These are phyloP conservation scores for Linyphia triangularis DNA, from an alignment of 2,888 invertebrate species.

Conservation along the genomic window DNA sequence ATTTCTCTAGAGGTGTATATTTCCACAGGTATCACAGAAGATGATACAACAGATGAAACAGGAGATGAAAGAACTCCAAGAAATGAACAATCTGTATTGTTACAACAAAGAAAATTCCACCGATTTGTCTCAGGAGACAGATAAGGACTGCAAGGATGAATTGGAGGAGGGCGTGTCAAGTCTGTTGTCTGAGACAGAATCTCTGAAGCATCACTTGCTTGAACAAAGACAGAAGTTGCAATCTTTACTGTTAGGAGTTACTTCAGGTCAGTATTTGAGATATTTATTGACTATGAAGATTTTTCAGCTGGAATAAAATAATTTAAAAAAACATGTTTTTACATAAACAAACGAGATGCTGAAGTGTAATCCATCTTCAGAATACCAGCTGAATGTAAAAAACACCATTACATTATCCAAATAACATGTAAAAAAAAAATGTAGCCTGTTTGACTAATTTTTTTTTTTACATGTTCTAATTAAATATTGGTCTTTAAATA, in stretches of 20 bases:
- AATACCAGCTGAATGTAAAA: too few species aligned
- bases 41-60: constrained; percentile 53
- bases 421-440: too few species aligned
- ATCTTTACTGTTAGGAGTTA: background rate
- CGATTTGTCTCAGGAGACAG: background rate
- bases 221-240: constrained; percentile 40
- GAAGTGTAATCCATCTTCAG: too few species aligned
- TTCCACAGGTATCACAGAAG: constrained; percentile 49
- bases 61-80: constrained; percentile 63
- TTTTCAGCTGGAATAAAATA: too few species aligned
- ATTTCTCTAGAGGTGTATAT: too few species aligned
- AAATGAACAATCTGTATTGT: constrained; percentile 16
- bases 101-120: background rate
- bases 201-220: constrained; percentile 36
- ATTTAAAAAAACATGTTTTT: too few species aligned
- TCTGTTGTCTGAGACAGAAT: constrained; percentile 18
- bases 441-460: too few species aligned
- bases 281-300: too few species aligned
- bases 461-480: too few species aligned
- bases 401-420: too few species aligned
- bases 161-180: constrained; percentile 13
- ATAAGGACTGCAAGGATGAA: background rate
- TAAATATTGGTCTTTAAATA: too few species aligned
- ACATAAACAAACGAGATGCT: too few species aligned
- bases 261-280: background rate